Conservation (phyloP, 2,113 vertebrate genomes). For the Arizona elegans region DNA sequence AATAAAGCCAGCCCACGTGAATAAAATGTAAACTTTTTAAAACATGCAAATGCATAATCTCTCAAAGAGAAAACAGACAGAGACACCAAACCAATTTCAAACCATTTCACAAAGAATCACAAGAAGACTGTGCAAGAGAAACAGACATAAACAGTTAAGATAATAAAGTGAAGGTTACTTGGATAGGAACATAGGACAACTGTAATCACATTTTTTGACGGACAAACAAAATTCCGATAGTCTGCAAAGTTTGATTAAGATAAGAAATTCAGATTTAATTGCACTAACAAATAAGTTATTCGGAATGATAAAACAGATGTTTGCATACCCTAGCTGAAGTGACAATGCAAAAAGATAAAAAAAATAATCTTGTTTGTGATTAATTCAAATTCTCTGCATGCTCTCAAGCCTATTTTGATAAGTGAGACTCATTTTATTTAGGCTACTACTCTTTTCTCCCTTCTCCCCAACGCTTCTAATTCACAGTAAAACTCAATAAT, state of each 20-base stretch:
- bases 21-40: neutral
- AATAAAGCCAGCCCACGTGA: neutral
- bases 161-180: conserved; percentile 6
- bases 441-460: neutral
- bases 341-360: neutral
- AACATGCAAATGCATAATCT: neutral
- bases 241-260: neutral
- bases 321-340: neutral
- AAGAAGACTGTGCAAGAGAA: neutral
- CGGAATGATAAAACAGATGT: neutral
- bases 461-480: neutral
- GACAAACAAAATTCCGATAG: neutral
- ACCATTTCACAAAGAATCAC: neutral
- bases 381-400: neutral
- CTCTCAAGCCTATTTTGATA: neutral
- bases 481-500: neutral
- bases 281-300: neutral
- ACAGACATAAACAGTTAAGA: conserved; percentile 16
- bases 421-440: neutral
- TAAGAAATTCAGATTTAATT: neutral
- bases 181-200: conserved; percentile 22
- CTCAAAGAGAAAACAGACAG: neutral
- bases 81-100: neutral
- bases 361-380: neutral
- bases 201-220: conserved; percentile 3